These are phyloP conservation scores for Chrysogorgia sp. DNA, from an alignment of 92 coral and sea anemone genomes.

Conservation along the genomic window DNA sequence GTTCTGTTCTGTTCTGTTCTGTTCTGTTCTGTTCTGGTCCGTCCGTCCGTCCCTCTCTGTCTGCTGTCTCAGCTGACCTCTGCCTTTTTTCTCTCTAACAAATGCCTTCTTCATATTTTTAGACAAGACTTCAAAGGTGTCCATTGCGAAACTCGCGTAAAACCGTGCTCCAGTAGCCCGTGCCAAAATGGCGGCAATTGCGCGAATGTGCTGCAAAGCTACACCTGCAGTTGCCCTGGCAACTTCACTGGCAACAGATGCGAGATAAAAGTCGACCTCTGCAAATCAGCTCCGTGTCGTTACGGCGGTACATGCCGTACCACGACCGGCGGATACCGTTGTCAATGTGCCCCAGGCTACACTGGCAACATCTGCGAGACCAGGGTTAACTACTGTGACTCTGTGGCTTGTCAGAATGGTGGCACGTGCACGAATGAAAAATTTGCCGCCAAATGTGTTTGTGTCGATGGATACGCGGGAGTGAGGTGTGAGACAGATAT, in stretches of 20 bases:
- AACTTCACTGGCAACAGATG: slow-evolving; percentile 77
- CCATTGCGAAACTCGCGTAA: slow-evolving; percentile 74
- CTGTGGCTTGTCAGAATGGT: slow-evolving; percentile 72
- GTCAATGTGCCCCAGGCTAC: slow-evolving; percentile 76
- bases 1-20: too few relatives aligned
- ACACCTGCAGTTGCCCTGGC: slow-evolving; percentile 69
- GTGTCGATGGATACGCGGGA: slow-evolving; percentile 75
- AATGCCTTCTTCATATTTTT: slow-evolving; percentile 59
- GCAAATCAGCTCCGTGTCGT: slow-evolving; percentile 62
- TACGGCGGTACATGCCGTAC: slow-evolving; percentile 85
- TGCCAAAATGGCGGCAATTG: slow-evolving; percentile 85
- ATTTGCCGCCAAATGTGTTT: slow-evolving; percentile 66
- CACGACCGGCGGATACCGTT: slow-evolving; percentile 53
- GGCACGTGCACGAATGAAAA: slow-evolving; percentile 79
- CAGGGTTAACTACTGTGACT: slow-evolving; percentile 72
- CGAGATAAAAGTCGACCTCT: slow-evolving; percentile 72
- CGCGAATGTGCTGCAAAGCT: slow-evolving; percentile 56
- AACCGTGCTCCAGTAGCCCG: slow-evolving; percentile 86
- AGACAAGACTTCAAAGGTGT: slow-evolving; percentile 80
- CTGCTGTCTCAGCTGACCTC: background rate
- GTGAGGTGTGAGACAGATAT: slow-evolving; percentile 71
- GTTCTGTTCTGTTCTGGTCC: background rate
- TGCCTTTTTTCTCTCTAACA: slow-evolving; percentile 4
- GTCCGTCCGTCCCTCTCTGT: background rate
- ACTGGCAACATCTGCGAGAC: slow-evolving; percentile 76